Conservation (phyloP, 30 jellyfish, hydroid and myxozoan species). For the Aurelia coerulea region DNA sequence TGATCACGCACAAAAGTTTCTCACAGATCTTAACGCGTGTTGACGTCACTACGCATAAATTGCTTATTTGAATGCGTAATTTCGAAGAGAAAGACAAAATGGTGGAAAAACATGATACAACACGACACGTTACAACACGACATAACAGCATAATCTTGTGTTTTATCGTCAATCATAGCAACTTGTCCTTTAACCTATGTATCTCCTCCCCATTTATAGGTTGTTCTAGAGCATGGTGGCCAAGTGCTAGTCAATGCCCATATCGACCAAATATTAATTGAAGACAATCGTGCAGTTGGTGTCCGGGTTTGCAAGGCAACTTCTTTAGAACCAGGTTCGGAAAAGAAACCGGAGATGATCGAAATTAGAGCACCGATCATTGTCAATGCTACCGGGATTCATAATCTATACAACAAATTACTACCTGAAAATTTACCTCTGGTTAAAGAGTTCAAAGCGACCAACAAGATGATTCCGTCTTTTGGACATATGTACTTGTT, state of each 20-base stretch:
- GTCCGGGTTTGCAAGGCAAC: slow-evolving; percentile 95
- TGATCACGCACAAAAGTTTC: too few species aligned
- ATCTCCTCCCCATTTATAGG: slow-evolving; percentile 10
- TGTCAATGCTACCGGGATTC: slow-evolving; percentile 92
- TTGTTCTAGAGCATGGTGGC: slow-evolving; percentile 93
- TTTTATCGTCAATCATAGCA: too few species aligned
- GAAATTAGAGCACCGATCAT: slow-evolving; percentile 85
- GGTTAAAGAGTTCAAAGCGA: slow-evolving; percentile 80
- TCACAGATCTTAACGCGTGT: too few species aligned
- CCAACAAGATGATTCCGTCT: slow-evolving; percentile 82
- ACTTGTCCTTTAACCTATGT: too few species aligned
- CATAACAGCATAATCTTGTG: too few species aligned
- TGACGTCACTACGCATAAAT: too few species aligned
- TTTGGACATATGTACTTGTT: slow-evolving; percentile 89
- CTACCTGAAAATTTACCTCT: slow-evolving; percentile 73
- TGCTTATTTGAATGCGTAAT: too few species aligned
- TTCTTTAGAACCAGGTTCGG: slow-evolving; percentile 81
- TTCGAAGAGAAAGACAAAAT: too few species aligned
- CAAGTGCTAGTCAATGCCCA: slow-evolving; percentile 87
- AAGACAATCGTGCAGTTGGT: slow-evolving; percentile 80
- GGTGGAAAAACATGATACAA: too few species aligned
- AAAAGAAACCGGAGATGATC: slow-evolving; percentile 75
- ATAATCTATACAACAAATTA: slow-evolving; percentile 71
- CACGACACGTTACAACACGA: too few species aligned
- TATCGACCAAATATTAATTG: slow-evolving; percentile 69